A percentile compares a stretch with the other conserved stretches of the same genome.
phyloP scores from a whole-genome alignment of 2,888 invertebrate genomes.

The Acanthacorydalis orientalis region DNA sequence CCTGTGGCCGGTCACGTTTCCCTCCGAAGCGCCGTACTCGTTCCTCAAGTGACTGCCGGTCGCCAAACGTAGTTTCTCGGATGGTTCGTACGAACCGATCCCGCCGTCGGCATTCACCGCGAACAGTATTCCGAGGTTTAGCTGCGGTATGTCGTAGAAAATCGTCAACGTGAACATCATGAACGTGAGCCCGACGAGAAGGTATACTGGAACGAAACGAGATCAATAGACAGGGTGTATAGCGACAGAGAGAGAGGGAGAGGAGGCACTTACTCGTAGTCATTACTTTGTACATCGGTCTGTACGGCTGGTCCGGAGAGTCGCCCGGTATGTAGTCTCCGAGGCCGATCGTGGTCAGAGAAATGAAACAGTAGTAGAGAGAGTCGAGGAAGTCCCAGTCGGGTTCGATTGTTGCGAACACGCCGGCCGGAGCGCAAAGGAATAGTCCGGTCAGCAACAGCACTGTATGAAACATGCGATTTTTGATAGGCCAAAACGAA shows the following conservation, averaged over 20 bases:
- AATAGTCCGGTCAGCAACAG: slow-evolving; percentile 37
- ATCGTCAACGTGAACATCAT: slow-evolving; percentile 73
- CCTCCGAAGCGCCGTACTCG: slow-evolving; percentile 27
- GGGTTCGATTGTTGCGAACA: slow-evolving; percentile 60
- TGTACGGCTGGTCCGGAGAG: slow-evolving; percentile 52
- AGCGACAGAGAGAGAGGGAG: too few species aligned
- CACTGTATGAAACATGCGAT: slow-evolving; percentile 30
- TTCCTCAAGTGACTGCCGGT: slow-evolving; percentile 26
- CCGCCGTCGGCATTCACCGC: slow-evolving; percentile 37
- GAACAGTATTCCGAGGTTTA: slow-evolving; percentile 67
- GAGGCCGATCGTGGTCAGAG: slow-evolving; percentile 74
- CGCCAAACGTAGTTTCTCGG: slow-evolving; percentile 50
- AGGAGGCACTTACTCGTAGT: slow-evolving; percentile 65
- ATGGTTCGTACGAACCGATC: slow-evolving; percentile 30
- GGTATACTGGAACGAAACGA: slow-evolving; percentile 44
- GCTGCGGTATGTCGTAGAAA: slow-evolving; percentile 77
- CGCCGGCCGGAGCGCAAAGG: slow-evolving; percentile 56
- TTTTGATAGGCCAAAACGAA: too few species aligned
- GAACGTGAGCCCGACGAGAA: slow-evolving; percentile 64
- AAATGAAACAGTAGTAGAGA: slow-evolving; percentile 82
- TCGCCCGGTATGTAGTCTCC: slow-evolving; percentile 85
- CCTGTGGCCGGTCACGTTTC: slow-evolving; percentile 32
- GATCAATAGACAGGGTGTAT: too few species aligned
- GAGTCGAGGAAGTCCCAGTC: slow-evolving; percentile 76
- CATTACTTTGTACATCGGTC: slow-evolving; percentile 67